Base-by-base conservation (phyloP, 1,140 invertebrate species). In the Cardiocondyla obscurior region DNA sequence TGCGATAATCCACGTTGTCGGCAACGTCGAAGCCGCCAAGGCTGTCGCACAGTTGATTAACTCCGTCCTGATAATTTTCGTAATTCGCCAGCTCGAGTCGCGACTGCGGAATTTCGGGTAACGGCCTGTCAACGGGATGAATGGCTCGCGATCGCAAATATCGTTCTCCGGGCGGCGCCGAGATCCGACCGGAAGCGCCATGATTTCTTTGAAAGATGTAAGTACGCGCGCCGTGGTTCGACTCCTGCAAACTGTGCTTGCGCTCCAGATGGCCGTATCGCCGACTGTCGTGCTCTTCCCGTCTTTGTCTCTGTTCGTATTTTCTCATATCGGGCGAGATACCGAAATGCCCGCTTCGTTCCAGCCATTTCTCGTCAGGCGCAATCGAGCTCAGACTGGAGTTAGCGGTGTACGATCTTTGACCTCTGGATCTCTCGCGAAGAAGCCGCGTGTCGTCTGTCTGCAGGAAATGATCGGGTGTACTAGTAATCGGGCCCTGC, bases 201-300 rank as follows among this genome's bases (percentile, higher is more conserved):
- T 93, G 92, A 73, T 94, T 94, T 28, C 92, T 90, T 3, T 92
- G 70, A 33, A 93, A 93, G 25, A 88, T 67, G 4, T 89, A 85
- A 30, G 5, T n/a, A 22, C 73, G 74, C 3, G 0, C n/a, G 33
- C 30, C 28, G n/a, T 89, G 90, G 58, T 81, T 90, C 1, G 88
- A 74, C 28, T 94, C 93, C 44, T 94, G 93, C 14, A 93, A 73
- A 81, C 93, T 94, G 82, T 93, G 93, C 36, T 94, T 94, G 28
- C 93, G 88, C n/a, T 93, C 93, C 6, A 94, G 46, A 0, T 89
- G 88, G 0, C 82, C 77, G 57, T 83, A 85, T 19, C 90, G 88
- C 44, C 85, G 88, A 1, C 72, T 57, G 1, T 79, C 60, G 0
- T 65, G 49, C 1, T 86, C 85, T 7, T 87, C 86, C 1, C 60